Evolutionary conservation across 2,888 invertebrate species (phyloP).

Genomic region (Andrena hattorfiana): DNA sequence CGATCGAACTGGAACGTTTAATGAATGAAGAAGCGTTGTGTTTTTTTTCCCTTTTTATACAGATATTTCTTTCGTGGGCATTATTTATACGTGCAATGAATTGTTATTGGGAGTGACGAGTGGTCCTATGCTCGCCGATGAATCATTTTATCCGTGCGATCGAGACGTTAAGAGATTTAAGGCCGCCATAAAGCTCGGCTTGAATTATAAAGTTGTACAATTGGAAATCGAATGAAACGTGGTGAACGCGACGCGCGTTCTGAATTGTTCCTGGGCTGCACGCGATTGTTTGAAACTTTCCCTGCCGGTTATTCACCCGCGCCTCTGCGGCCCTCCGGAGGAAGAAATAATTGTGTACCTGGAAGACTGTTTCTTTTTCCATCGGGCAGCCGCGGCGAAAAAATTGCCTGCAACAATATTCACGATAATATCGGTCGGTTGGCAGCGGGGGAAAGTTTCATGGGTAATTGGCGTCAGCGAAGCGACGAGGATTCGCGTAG

Average conservation of each 20-base stretch:
- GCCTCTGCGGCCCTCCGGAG: constrained; percentile 27
- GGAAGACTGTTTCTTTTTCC: constrained; percentile 57
- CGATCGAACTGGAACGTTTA: neutral
- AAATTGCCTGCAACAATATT: constrained; percentile 66
- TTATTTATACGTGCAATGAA: neutral
- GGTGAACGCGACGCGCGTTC: constrained; percentile 39
- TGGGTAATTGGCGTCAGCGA: constrained; percentile 41
- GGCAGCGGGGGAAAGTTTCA: constrained; percentile 41
- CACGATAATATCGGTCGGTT: constrained; percentile 58
- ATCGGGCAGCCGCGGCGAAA: constrained; percentile 35
- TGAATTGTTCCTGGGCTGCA: constrained; percentile 46
- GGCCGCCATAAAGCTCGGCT: constrained; percentile 14
- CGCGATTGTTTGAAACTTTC: constrained; percentile 62
- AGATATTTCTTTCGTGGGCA: neutral
- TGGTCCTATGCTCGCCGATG: neutral
- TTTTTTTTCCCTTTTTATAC: neutral
- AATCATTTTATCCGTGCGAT: constrained; percentile 22
- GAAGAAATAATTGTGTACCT: constrained; percentile 67
- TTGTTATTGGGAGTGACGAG: constrained; percentile 8
- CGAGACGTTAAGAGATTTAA: neutral
- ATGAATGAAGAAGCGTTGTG: neutral
- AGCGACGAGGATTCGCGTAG: constrained; percentile 8
- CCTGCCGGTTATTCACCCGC: constrained; percentile 50
- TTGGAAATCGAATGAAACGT: constrained; percentile 51
- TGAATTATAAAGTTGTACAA: constrained; percentile 37